Evolutionary conservation across 2,888 invertebrate species (phyloP).

Genomic region (Lasioglossum zephyrum): DNA sequence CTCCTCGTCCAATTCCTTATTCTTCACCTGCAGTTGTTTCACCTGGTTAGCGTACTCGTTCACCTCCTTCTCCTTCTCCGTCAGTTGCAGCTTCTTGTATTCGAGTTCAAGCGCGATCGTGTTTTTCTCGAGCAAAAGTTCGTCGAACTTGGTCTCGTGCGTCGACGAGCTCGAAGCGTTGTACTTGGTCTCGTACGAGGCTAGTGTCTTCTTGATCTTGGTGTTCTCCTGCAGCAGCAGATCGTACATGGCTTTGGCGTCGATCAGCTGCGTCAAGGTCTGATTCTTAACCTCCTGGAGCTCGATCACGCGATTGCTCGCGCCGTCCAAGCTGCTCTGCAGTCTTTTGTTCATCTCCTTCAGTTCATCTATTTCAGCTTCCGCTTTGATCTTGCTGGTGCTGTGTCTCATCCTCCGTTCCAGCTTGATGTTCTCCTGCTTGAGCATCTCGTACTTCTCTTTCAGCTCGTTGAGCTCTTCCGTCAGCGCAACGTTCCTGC

Average conservation of each 20-base stretch:
- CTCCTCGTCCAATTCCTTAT: constrained; percentile 85
- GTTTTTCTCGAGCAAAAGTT: constrained; percentile 73
- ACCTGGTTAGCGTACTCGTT: constrained; percentile 84
- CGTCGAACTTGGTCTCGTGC: constrained; percentile 71
- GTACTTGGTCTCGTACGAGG: constrained; percentile 62
- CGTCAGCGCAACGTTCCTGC: constrained; percentile 84
- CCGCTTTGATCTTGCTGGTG: constrained; percentile 83
- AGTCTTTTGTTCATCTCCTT: constrained; percentile 77
- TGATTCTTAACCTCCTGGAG: constrained; percentile 75
- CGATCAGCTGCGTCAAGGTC: constrained; percentile 69
- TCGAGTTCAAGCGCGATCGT: constrained; percentile 83
- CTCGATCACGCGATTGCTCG: constrained; percentile 78
- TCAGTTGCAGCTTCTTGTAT: constrained; percentile 81
- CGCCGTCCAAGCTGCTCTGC: constrained; percentile 80
- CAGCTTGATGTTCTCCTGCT: constrained; percentile 84
- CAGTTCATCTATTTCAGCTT: constrained; percentile 78
- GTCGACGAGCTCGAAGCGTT: constrained; percentile 50
- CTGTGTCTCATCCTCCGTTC: constrained; percentile 82
- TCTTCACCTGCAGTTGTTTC: constrained; percentile 80
- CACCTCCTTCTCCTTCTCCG: constrained; percentile 81
- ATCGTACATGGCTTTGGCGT: constrained; percentile 67
- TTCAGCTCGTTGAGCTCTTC: constrained; percentile 84
- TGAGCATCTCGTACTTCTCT: constrained; percentile 85
- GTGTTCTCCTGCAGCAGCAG: constrained; percentile 69
- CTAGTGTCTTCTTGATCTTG: constrained; percentile 64